Conservation (phyloP, 2,888 invertebrate genomes). For the Athalia cordata region DNA sequence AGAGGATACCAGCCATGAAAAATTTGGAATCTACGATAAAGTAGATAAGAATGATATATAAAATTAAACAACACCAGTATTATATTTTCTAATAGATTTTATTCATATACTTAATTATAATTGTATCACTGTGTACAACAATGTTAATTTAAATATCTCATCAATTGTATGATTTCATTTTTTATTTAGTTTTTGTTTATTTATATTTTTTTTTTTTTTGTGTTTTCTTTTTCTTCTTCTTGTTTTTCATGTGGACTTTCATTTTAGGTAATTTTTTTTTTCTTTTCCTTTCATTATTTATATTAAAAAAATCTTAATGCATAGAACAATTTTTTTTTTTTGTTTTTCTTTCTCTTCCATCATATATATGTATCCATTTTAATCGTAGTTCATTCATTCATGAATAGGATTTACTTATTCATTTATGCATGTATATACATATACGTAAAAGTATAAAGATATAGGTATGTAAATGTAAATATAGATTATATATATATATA, state of each 20-base stretch:
- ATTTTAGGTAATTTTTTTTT: conserved; percentile 56
- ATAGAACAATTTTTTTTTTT: conserved; percentile 64
- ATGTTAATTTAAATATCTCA: conserved; percentile 71
- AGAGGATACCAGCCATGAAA: conserved; percentile 69
- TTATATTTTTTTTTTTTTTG: conserved; percentile 44
- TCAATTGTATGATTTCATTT: conserved; percentile 63
- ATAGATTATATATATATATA: conserved; percentile 5
- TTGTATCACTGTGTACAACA: conserved; percentile 74
- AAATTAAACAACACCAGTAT: conserved; percentile 62
- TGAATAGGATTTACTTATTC: conserved; percentile 29
- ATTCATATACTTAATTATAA: conserved; percentile 74
- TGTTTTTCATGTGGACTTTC: conserved; percentile 68
- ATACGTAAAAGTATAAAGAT: conserved; percentile 1
- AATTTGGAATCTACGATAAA: conserved; percentile 49
- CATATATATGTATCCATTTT: conserved; percentile 37
- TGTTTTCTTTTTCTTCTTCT: conserved; percentile 44
- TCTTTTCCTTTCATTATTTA: not conserved
- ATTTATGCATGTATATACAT: conserved; percentile 37
- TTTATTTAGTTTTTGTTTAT: conserved; percentile 58
- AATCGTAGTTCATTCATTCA: conserved; percentile 21
- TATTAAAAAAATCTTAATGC: conserved; percentile 67
- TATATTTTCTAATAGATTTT: conserved; percentile 73
- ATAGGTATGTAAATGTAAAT: not conserved
- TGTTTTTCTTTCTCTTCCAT: conserved; percentile 50
- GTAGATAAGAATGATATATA: conserved; percentile 33